Base-by-base conservation (phyloP, 2,888 invertebrate species). In the Horisme vitalbata region DNA sequence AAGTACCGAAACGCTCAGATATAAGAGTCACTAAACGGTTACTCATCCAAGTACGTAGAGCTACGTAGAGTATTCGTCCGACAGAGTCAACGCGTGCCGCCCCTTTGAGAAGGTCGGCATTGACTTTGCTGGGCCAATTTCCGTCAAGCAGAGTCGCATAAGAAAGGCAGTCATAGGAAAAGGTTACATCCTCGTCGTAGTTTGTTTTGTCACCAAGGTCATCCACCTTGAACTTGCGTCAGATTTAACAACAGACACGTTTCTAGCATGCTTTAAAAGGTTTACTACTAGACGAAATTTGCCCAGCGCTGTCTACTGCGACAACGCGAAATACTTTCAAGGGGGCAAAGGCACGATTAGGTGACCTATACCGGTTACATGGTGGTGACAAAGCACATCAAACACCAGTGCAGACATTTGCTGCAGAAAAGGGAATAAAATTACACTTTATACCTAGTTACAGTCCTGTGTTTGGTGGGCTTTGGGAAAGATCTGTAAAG, bases 141-240 rank as follows among this genome's bases (percentile, higher is more conserved):
- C 18, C n/a, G n/a, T n/a, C n/a, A n/a, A n/a, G n/a, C n/a, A n/a
- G n/a, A n/a, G n/a, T n/a, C n/a, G n/a, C n/a, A n/a, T n/a, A n/a
- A n/a, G n/a, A n/a, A n/a, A n/a, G n/a, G n/a, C n/a, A 11, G n/a
- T 32, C 18, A 36, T 20, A 21, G 3, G 10, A 12, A 34, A 34
- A 23, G 23, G 12, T 12, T 21, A 34, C n/a, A 8, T 33, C 4
- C 8, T 15, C 5, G 20, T 34, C 3, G 13, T 39, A 14, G 24
- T 46, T 4, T 46, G 46, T 21, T 37, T 41, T 27, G 27, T 30
- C 3, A 41, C 47, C 1, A 41, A 47, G 11, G 41, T 28, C 4
- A 28, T 41, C 1, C 47, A 47, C 10, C n/a, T 47, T 4, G 47
- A 47, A 15, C 9, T 47, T 2, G 21, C 14, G n/a, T 18, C 10